Evolutionary conservation across 2,888 invertebrate genomes (phyloP), one percentile per base, ranked within the genome.

Genomic region (Hirtodrosophila histrioides): DNA sequence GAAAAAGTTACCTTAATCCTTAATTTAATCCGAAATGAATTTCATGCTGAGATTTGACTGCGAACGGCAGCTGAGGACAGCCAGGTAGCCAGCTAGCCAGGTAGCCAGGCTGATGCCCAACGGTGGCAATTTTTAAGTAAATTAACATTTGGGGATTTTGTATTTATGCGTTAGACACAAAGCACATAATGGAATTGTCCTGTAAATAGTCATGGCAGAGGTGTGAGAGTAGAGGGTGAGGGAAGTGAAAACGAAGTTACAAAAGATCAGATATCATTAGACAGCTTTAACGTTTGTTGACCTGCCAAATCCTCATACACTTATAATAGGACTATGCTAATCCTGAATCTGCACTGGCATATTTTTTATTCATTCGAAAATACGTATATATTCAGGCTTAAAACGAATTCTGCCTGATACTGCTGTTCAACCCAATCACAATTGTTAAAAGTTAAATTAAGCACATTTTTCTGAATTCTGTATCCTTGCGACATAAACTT

Each of bases 1-100:
- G 67, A 67, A 56, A 77, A 80, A 83, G 86, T 86, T 80, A 78
- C 73, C 81, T 75, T 86, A 84, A 84, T 84, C 86, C 84, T 69
- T 70, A 63, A 74, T 78, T 74, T 84, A 80, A 76, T 84, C 78
- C 75, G 57, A 69, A 84, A 80, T 72, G 81, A 84, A 81, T 86
- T 76, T 78, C 78, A 84, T 71, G 83, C 83, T 84, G 83, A 60
- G 83, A 82, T 75, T 82, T 76, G 60, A 78, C 73, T 67, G 66
- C 24, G 45, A 37, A 56, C 44, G 49, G 40, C 54, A 11, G 17
- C 17, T 17, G 17, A 43, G 23, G 51, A 37, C 43, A 29, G 31
- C 11, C 53, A n/a, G 31, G 8, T 27, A 27, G 36, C 53, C 48
- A 40, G 6, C 45, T 31, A 62, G 35, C 35, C 37, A 48, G 46